Base-by-base conservation (phyloP, 2,888 invertebrate genomes). In the Barypeithes pellucidus region DNA sequence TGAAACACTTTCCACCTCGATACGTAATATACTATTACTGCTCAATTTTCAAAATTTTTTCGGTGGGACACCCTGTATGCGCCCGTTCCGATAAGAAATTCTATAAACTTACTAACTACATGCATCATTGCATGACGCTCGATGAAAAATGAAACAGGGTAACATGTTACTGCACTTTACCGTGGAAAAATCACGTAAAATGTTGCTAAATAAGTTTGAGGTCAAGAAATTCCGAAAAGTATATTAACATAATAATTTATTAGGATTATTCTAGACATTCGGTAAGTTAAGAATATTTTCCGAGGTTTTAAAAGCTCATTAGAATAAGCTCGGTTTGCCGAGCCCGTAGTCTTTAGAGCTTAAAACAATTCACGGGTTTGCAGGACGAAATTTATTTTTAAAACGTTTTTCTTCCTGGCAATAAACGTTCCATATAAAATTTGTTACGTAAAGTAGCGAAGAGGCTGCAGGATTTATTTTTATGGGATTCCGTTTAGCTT, bases 251-350 rank as follows among this genome's bases (percentile, higher is more conserved):
- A 29, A 29, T 29, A 43, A 61, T 22, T 41, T 41, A 61, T 61
- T 20, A 43, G 43, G 16, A 61, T 61, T 45, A 61, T 43, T 61
- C n/a, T n/a, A 22, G 45, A 43, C 41, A 24, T 41, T 12, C 22
- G 11, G 8, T 29, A 45, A 61, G 45, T 60, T 60, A 33, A 18
- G 41, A 41, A 60, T 60, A 61, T 45, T 41, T 45, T 61, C 43
- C 18, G 24, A 36, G 45, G 67, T 24, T 67, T 67, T 45, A 29
- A 57, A 67, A 67, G 12, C 67, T 67, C 67, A 67, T 67, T 67
- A 67, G 57, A 67, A 57, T 67, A 47, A 67, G 33, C 67, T 43
- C 18, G 67, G 67, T 60, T 43, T 47, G 67, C 60, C 67, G 41
- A 60, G 60, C 57, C 67, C 43, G 22, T 67, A 67, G 57, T 67